Percentiles rank a stretch among this genome's conserved stretches.
phyloP scores from a whole-genome alignment of 2,888 invertebrate species.

The Cephus rjabovi region DNA sequence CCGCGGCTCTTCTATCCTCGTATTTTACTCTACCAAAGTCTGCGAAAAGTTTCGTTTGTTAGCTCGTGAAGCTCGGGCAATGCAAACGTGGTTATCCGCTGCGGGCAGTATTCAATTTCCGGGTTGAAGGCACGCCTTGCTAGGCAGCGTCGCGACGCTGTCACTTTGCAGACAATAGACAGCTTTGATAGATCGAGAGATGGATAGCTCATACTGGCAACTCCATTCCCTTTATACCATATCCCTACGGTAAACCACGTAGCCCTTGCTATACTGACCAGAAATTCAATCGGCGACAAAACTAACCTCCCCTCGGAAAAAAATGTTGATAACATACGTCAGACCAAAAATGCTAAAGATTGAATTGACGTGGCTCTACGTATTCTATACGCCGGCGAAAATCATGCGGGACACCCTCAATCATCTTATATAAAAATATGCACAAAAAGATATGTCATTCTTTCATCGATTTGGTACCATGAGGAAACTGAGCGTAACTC shows the following conservation, averaged over 20 bases:
- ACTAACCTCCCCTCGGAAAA: neutral
- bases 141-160: constrained; percentile 30
- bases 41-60: constrained; percentile 21
- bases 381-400: neutral
- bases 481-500: neutral
- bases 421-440: neutral
- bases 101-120: constrained; percentile 55
- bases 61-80: constrained; percentile 20
- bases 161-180: constrained; percentile 29
- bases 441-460: neutral
- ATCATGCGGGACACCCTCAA: neutral
- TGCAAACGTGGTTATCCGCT: constrained; percentile 23
- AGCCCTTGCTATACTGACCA: neutral
- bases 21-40: neutral
- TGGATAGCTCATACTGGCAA: constrained; percentile 11
- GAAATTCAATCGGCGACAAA: neutral
- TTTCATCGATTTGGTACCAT: neutral
- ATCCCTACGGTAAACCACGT: neutral
- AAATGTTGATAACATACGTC: neutral
- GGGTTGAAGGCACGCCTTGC: constrained; percentile 25
- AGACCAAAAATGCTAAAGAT: neutral
- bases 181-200: constrained; percentile 22
- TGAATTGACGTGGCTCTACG: neutral
- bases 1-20: neutral
- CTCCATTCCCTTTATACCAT: neutral